phyloP scores from a whole-genome alignment of 2,113 vertebrate genomes.

The Engystomops pustulosus region DNA sequence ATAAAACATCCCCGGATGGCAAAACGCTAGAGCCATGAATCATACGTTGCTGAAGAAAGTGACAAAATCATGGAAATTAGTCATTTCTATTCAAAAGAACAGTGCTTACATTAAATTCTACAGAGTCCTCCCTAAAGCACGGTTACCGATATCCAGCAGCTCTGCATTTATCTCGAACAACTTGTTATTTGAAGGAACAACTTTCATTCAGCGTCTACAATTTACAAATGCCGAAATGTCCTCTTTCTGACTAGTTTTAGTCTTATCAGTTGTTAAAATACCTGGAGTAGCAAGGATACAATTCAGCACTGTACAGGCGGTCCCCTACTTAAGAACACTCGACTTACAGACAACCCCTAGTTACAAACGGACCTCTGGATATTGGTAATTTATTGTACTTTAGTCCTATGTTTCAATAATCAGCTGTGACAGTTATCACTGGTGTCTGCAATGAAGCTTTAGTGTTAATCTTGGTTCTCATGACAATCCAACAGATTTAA shows the following conservation, averaged over 20 bases:
- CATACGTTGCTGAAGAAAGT: constrained; percentile 11
- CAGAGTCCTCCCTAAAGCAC: constrained; percentile 33
- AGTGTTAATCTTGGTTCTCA: too few relatives aligned
- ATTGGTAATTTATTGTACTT: too few relatives aligned
- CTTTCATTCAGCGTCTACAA: not conserved
- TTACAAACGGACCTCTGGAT: too few relatives aligned
- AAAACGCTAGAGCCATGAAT: constrained; percentile 47
- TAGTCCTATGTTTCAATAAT: too few relatives aligned
- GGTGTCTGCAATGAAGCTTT: too few relatives aligned
- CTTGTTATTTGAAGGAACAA: constrained; percentile 18
- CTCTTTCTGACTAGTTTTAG: not conserved
- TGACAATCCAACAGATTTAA: too few relatives aligned
- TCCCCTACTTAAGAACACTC: too few relatives aligned
- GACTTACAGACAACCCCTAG: too few relatives aligned
- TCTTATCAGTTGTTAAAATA: constrained; percentile 20
- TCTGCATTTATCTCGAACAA: constrained; percentile 18
- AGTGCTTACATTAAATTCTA: constrained; percentile 39
- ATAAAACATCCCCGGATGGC: constrained; percentile 29
- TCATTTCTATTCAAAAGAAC: constrained; percentile 50
- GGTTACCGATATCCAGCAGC: constrained; percentile 15
- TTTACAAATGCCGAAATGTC: not conserved
- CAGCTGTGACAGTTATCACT: too few relatives aligned
- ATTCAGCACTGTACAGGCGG: too few relatives aligned
- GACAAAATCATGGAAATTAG: constrained; percentile 51
- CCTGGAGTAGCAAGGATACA: not conserved